Evolutionary conservation across 2,888 invertebrate species (phyloP).

Genomic region (Macrosoma leucophasiata): DNA sequence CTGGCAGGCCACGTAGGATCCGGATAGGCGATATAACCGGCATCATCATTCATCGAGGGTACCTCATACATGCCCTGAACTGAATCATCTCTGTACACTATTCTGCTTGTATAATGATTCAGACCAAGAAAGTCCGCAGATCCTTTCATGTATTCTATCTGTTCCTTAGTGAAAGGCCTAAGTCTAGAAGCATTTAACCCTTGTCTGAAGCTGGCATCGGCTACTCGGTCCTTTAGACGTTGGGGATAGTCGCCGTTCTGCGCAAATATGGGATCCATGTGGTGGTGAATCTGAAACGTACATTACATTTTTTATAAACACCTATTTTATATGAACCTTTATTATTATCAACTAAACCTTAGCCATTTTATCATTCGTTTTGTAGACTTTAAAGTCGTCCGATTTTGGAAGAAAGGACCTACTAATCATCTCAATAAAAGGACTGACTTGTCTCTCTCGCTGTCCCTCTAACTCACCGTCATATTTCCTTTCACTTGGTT

Average conservation of each 20-base stretch:
- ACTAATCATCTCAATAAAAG: too few relatives aligned
- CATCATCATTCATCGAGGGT: constrained; percentile 21
- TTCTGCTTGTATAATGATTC: constrained; percentile 77
- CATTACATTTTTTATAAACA: too few relatives aligned
- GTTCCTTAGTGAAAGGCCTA: constrained; percentile 49
- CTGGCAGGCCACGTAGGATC: constrained; percentile 28
- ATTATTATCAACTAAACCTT: too few relatives aligned
- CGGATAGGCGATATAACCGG: constrained; percentile 16
- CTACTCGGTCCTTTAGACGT: constrained; percentile 70
- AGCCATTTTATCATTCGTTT: too few relatives aligned
- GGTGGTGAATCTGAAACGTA: constrained; percentile 65
- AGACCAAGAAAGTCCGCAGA: constrained; percentile 53
- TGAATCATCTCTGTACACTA: constrained; percentile 25
- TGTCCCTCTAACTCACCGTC: too few relatives aligned
- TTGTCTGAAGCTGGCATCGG: constrained; percentile 59
- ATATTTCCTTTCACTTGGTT: too few relatives aligned
- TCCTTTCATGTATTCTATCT: constrained; percentile 37
- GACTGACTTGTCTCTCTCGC: too few relatives aligned
- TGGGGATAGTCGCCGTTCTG: constrained; percentile 75
- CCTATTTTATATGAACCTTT: too few relatives aligned
- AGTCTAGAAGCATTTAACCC: constrained; percentile 52
- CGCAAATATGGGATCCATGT: constrained; percentile 75
- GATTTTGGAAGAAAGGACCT: too few relatives aligned
- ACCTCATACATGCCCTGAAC: constrained; percentile 11
- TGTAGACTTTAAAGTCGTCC: too few relatives aligned